Evolutionary conservation across 2,797 vertebrate genomes (phyloP).

Genomic region (Masticophis lateralis): DNA sequence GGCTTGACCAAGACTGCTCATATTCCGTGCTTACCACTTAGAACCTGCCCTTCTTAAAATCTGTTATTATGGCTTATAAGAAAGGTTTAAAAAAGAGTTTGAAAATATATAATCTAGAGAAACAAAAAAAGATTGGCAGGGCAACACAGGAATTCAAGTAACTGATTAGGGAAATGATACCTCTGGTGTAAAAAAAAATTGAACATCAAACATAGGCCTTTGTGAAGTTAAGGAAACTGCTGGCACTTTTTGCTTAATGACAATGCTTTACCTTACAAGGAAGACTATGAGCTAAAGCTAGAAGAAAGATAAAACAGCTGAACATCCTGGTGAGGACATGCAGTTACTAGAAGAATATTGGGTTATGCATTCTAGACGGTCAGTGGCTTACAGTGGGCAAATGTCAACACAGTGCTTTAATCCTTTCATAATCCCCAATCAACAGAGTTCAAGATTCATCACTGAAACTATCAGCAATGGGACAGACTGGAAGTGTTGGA

Average conservation of each 20-base stretch:
- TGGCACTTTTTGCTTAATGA: background rate
- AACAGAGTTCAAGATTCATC: background rate
- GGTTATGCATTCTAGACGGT: constrained; percentile 6
- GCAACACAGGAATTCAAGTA: background rate
- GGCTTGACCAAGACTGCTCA: background rate
- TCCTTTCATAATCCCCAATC: background rate
- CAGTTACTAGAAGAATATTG: constrained; percentile 8
- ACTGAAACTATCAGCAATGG: background rate
- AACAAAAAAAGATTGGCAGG: background rate
- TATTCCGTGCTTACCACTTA: background rate
- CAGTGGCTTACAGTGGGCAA: background rate
- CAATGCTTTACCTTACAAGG: background rate
- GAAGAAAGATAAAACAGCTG: background rate
- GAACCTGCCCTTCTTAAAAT: background rate
- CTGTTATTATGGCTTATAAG: background rate
- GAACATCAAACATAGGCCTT: background rate
- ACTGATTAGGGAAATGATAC: background rate
- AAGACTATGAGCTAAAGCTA: background rate
- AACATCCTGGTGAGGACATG: constrained; percentile 7
- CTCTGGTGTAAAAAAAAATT: background rate
- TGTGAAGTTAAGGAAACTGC: background rate
- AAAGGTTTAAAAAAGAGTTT: background rate
- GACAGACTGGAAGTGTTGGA: background rate
- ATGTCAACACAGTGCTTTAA: background rate
- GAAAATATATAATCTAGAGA: background rate